A percentile compares a stretch with the other conserved stretches of the same genome.
phyloP scores from a whole-genome alignment of 2,888 invertebrate species.

The Colletes collaris region DNA sequence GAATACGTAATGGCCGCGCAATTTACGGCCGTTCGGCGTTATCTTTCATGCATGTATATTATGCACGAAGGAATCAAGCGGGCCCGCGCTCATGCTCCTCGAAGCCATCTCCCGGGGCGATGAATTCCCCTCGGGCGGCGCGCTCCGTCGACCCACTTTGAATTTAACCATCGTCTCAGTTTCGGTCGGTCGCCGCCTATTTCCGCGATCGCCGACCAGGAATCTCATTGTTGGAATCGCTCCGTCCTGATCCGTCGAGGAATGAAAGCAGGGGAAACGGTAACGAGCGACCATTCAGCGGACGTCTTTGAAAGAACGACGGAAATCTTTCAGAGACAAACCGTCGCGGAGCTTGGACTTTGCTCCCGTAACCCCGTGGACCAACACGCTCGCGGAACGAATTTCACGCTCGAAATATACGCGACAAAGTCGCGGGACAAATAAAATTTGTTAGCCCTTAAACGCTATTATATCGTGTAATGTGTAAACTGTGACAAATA shows the following conservation, averaged over 20 bases:
- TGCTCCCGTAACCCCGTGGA: too few species aligned
- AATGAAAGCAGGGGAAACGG: constrained; percentile 15
- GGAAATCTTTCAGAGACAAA: neutral
- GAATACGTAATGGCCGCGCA: constrained; percentile 46
- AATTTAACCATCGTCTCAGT: constrained; percentile 37
- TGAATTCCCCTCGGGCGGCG: constrained; percentile 20
- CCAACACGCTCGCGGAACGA: too few species aligned
- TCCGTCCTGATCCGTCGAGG: neutral
- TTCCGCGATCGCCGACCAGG: constrained; percentile 22
- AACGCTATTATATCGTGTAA: too few species aligned
- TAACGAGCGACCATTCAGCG: constrained; percentile 30
- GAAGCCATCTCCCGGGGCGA: constrained; percentile 14
- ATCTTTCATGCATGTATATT: constrained; percentile 42
- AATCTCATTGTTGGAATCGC: constrained; percentile 1
- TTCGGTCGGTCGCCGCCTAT: constrained; percentile 26
- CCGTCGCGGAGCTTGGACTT: neutral
- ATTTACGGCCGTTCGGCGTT: constrained; percentile 46
- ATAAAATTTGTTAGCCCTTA: too few species aligned
- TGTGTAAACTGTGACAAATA: too few species aligned
- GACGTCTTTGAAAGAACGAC: constrained; percentile 11
- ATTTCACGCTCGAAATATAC: too few species aligned
- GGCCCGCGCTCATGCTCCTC: neutral
- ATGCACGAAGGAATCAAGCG: constrained; percentile 29
- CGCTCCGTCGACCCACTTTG: constrained; percentile 33
- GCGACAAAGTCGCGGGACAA: too few species aligned